Evolutionary conservation across 2,113 vertebrate species (phyloP).

Genomic region (Dipodomys merriami): DNA sequence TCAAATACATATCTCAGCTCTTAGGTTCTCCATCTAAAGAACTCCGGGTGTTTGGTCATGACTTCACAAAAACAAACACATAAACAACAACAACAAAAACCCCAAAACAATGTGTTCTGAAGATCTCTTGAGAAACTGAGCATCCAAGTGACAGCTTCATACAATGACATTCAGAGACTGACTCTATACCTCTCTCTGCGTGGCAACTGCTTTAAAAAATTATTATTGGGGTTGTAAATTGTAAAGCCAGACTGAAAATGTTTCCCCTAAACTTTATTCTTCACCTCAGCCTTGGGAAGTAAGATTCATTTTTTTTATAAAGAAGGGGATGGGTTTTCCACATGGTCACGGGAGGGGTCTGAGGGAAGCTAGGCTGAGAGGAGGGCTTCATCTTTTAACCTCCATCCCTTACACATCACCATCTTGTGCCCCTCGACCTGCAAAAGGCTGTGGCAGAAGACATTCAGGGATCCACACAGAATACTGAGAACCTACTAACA

Average conservation of each 20-base stretch:
- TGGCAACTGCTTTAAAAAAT: conserved; percentile 45
- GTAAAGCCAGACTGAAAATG: neutral
- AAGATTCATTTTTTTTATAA: neutral
- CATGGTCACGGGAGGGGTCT: neutral
- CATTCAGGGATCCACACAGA: neutral
- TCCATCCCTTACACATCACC: neutral
- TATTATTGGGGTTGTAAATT: conserved; percentile 35
- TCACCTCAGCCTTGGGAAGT: neutral
- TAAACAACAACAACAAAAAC: no score
- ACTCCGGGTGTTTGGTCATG: neutral
- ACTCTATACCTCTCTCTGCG: conserved; percentile 22
- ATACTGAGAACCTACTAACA: neutral
- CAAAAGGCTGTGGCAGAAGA: neutral
- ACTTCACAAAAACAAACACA: no score
- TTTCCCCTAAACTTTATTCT: neutral
- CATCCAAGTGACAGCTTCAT: conserved; percentile 22
- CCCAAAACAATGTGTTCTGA: neutral
- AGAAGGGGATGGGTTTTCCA: neutral
- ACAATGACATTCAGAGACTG: neutral
- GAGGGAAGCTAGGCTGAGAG: neutral
- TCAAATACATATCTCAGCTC: neutral
- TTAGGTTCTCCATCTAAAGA: neutral
- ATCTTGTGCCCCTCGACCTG: neutral
- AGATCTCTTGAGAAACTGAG: neutral
- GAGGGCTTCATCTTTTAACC: neutral